Base-by-base conservation (phyloP, 2,113 vertebrate genomes). In the Cyanistes caeruleus region DNA sequence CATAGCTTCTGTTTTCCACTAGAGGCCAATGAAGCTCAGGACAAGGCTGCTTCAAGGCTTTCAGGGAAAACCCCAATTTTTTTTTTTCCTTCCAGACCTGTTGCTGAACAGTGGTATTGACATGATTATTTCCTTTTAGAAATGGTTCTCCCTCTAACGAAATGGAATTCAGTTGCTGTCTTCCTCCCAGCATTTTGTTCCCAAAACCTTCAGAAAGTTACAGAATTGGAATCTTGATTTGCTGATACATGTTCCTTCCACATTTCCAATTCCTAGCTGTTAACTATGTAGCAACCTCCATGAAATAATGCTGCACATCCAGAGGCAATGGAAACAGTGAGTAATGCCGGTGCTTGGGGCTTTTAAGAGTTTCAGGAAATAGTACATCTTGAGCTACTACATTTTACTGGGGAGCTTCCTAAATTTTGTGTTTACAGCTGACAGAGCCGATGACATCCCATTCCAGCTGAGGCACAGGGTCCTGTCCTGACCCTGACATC, bases 21-120 rank as follows among this genome's bases (percentile, higher is more conserved):
- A 98, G 98, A 96, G 96, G 97, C 49, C 98, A 97, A 97, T 97
- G 93, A 81, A 96, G 92, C 6, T 33, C 67, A 96, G 95, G 84
- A 30, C 12, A 93, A 97, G 18, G 58, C 77, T 70, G 70, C 56
- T 77, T 27, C 48, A 20, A 56, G 22, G 24, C 37, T 59, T 75
- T 52, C 20, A 19, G 33, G 13, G 43, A 51, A 60, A 67, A 22
- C 8, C 30, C 17, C 23, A 8, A 70, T 23, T 39, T 80, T 80
- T 39, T 80, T 80, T 60, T 79, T 7, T 28, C 56, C 18, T 86
- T 80, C 31, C 49, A 59, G 51, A 89, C 75, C 69, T 87, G 59
- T 84, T 95, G 90, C 83, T 89, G 35, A 73, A 35, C 46, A 69
- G 43, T 62, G 63, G 7, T 33, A 52, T 94, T 82, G 93, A 82